Base-by-base conservation (phyloP, 1,140 invertebrate genomes). In the Diachasma alloeum region DNA sequence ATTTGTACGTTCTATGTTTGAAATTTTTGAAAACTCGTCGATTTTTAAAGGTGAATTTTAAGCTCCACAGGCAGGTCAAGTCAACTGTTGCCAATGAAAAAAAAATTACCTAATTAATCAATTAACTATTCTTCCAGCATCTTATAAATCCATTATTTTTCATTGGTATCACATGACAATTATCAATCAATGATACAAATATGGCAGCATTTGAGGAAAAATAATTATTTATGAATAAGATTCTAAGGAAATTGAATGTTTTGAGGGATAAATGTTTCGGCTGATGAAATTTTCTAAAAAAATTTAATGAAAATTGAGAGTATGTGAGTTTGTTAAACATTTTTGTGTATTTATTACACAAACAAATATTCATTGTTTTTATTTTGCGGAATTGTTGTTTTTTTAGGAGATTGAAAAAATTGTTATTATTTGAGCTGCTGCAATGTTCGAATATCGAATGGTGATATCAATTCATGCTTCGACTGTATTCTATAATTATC, bases 31-130 rank as follows among this genome's bases (percentile, higher is more conserved):
- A 56, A 56, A 56, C n/a, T 56, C 4, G 2, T 63, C 11, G 13
- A 63, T 69, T 69, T 36, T 37, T 37, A 4, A 69, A 37, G 70
- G 22, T 56, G 22, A 70, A 71, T 17, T 42, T 24, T 76, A 79
- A 79, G 78, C 78, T 79, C 78, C 78, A 79, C 78, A 59, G 78
- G 78, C 78, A 76, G 78, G 74, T 75, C 53, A 74, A 69, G 39
- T 44, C 66, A 37, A 74, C 26, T 48, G 44, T 69, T 73, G 56
- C 17, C 31, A 56, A 76, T 72, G 48, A 36, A 74, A 37, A 31
- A 66, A 66, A 68, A 39, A 39, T n/a, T 31, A 68, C 4, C 11
- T 22, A 71, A 17, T 68, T 72, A 72, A 77, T 69, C 72, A 19
- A 59, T 19, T 2, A 74, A 46, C 39, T 26, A 70, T 69, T 56